Conservation (phyloP, 2,888 invertebrate genomes). For the Neria commutata region DNA sequence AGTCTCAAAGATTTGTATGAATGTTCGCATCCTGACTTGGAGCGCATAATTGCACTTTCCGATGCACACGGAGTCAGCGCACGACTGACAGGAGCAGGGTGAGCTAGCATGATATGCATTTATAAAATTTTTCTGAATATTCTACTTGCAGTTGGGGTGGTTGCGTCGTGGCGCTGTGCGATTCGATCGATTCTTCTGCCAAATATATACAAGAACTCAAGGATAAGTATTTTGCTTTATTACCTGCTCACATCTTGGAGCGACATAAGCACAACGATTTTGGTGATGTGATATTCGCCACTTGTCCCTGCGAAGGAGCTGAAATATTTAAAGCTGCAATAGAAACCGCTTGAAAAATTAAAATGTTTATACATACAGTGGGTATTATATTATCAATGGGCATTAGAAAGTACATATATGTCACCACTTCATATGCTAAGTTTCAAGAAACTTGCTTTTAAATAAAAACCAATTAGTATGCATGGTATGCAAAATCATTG, state of each 20-base stretch:
- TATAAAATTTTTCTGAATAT: neutral
- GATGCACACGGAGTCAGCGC: conserved; percentile 76
- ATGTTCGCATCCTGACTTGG: conserved; percentile 89
- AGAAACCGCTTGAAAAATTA: neutral
- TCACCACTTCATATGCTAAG: neutral
- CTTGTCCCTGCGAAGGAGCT: conserved; percentile 62
- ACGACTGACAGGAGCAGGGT: conserved; percentile 95
- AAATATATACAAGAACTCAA: conserved; percentile 73
- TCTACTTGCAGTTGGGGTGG: conserved; percentile 84
- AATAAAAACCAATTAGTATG: no score
- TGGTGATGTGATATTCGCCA: conserved; percentile 72
- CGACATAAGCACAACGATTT: conserved; percentile 63
- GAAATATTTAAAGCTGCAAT: conserved; percentile 41
- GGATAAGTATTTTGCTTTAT: conserved; percentile 71
- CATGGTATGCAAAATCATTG: no score
- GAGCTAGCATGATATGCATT: conserved; percentile 33
- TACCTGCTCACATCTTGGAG: conserved; percentile 60
- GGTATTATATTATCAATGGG: neutral
- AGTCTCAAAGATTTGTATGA: conserved; percentile 87
- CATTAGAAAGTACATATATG: neutral
- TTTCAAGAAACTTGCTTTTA: neutral
- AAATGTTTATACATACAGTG: neutral
- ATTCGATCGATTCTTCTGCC: conserved; percentile 67
- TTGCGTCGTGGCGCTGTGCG: conserved; percentile 79
- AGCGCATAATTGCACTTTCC: conserved; percentile 79